phyloP scores from a whole-genome alignment of 2,113 vertebrate genomes.

The Andinoacara biseriatus region DNA sequence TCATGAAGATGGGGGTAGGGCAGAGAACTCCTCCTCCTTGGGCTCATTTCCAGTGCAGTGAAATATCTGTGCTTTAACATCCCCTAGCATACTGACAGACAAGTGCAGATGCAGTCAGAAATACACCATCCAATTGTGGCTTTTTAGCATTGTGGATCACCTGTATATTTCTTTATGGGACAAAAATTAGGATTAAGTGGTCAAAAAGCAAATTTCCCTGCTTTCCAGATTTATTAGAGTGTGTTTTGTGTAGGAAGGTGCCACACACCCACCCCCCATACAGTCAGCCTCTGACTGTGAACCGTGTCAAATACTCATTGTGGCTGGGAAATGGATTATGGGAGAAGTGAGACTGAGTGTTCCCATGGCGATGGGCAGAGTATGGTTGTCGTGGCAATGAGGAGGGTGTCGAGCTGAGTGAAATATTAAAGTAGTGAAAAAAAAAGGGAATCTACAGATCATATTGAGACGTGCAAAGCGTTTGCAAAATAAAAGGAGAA shows the following conservation, averaged over 20 bases:
- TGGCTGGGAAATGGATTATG: conserved; percentile 80
- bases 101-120: neutral
- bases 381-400: conserved; percentile 71
- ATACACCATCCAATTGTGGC: neutral
- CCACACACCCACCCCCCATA: conserved; percentile 56
- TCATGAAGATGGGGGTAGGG: conserved; percentile 54
- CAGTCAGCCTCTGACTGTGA: conserved; percentile 61
- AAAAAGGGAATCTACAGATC: neutral
- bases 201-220: neutral
- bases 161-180: conserved; percentile 5
- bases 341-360: conserved; percentile 73
- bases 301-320: conserved; percentile 81
- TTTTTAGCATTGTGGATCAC: neutral
- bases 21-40: conserved; percentile 27
- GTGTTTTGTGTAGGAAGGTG: conserved; percentile 17
- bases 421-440: neutral
- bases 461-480: neutral
- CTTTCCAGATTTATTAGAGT: neutral
- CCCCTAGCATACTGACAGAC: neutral
- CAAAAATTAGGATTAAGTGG: neutral
- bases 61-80: conserved; percentile 16
- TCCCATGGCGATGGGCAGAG: conserved; percentile 76
- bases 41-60: conserved; percentile 7
- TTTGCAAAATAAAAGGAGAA: neutral
- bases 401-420: conserved; percentile 46